Base-by-base conservation (phyloP, 2,888 invertebrate species). In the Tetrapedia diversipes region DNA sequence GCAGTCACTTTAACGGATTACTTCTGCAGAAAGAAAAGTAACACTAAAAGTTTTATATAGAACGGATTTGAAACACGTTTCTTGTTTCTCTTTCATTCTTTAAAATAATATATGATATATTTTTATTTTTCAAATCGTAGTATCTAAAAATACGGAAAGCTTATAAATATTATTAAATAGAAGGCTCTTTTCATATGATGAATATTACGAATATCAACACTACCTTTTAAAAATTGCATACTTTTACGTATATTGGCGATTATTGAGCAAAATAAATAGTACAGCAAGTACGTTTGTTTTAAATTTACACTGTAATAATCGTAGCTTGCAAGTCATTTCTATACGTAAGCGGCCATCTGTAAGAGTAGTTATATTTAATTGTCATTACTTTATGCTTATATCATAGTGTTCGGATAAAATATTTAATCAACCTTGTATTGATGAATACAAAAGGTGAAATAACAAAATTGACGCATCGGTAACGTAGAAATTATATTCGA, bases 281-380 rank as follows among this genome's bases (percentile, higher is more conserved):
- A 73, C 37, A 22, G 24, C 56, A 56, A 45, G 53, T 27, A 56
- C 8, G 53, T 74, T 72, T 39, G 22, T 45, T 34, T 64, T 45
- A 71, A 74, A 64, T 70, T 70, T 65, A 41, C 47, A 34, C 65
- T n/a, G 60, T 47, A 60, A 54, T 66, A 73, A 75, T 73, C 41
- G 47, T 66, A 64, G 54, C 54, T 22, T 74, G 75, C 75, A 66
- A 54, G 66, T 53, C 65, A 74, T 56, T 66, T 60, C 49, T 65
- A 66, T 75, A 75, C 66, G 49, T 74, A 74, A 74, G 60, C 43
- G 14, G 14, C 29, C 41, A 45, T 66, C 16, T 56, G 66, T 22
- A 47, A 41, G 2, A 66, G 49, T 75, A 61, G 60, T 43, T 49
- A 34, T 60, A 51, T 66, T 61, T 74, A 74, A 74, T 74, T 74